Percentiles rank a stretch among this genome's conserved stretches.
phyloP scores from a whole-genome alignment of 2,888 invertebrate species.

The Amblyjoppa fuscipennis region DNA sequence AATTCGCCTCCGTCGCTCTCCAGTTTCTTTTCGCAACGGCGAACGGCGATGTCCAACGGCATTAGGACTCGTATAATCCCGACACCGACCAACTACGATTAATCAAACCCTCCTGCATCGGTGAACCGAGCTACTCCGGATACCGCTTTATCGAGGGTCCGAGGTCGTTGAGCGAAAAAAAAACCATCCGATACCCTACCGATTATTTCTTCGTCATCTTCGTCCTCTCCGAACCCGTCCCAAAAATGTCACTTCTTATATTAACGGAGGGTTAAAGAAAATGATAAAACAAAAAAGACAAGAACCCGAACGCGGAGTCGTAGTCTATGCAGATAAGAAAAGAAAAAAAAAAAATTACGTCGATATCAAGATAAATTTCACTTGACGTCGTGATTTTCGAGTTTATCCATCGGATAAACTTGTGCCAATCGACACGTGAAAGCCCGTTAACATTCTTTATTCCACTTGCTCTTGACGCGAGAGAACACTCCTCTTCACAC shows the following conservation, averaged over 20 bases:
- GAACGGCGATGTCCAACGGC: slow-evolving; percentile 17
- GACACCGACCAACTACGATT: slow-evolving; percentile 60
- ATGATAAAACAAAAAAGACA: slow-evolving; percentile 1
- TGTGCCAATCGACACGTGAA: slow-evolving; percentile 10
- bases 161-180: slow-evolving; percentile 49
- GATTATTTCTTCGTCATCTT: slow-evolving; percentile 18
- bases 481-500: slow-evolving; percentile 8
- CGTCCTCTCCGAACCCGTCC: background rate
- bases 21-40: background rate
- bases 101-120: slow-evolving; percentile 54
- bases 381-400: background rate
- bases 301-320: slow-evolving; percentile 25
- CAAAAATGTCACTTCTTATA: slow-evolving; percentile 36
- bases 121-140: slow-evolving; percentile 21
- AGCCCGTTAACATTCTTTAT: slow-evolving; percentile 34
- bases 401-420: background rate
- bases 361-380: background rate
- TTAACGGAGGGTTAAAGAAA: slow-evolving; percentile 11
- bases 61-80: slow-evolving; percentile 27
- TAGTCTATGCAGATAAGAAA: slow-evolving; percentile 30
- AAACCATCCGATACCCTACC: slow-evolving; percentile 14
- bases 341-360: background rate
- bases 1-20: background rate
- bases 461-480: slow-evolving; percentile 20
- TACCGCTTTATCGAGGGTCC: slow-evolving; percentile 44